Percentiles rank a stretch among this genome's conserved stretches.
phyloP scores from a whole-genome alignment of 1,140 invertebrate species.

The Diabrotica undecimpunctata region DNA sequence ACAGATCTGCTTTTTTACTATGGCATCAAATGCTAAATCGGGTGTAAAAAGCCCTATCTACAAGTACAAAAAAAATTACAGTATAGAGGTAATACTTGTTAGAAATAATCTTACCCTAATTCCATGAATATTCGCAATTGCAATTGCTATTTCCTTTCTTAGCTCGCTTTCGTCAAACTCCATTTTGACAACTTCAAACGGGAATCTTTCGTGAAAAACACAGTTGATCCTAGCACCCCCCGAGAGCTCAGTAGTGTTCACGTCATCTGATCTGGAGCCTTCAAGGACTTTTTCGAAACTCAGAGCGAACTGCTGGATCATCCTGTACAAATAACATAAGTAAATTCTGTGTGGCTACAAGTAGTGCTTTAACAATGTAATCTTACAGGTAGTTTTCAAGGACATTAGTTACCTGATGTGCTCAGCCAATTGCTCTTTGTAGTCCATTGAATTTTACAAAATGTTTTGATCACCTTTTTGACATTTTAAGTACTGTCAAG shows the following conservation, averaged over 20 bases:
- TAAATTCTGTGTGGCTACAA: no score
- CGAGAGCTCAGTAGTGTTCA: constrained; percentile 95
- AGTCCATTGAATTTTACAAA: no score
- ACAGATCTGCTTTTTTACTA: constrained; percentile 97
- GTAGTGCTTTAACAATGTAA: no score
- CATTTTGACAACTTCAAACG: constrained; percentile 99
- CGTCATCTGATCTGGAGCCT: constrained; percentile 88
- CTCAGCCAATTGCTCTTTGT: no score
- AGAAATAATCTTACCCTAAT: constrained; percentile 52
- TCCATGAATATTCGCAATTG: constrained; percentile 99
- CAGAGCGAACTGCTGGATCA: constrained; percentile 96
- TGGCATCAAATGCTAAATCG: constrained; percentile 99
- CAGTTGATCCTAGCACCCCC: constrained; percentile 99
- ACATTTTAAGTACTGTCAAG: no score
- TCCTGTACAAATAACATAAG: constrained; percentile 60
- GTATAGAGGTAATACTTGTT: neutral
- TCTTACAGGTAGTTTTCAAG: no score
- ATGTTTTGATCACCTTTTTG: no score
- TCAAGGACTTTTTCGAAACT: constrained; percentile 99
- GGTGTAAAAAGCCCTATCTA: constrained; percentile 98
- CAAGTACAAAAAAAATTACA: constrained; percentile 21
- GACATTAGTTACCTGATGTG: no score
- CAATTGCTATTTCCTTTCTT: constrained; percentile 95
- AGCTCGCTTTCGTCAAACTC: constrained; percentile 99
- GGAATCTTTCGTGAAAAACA: constrained; percentile 97